These are phyloP conservation scores for Dolichotis patagonum DNA, from an alignment of 2,113 vertebrate species.

Conservation along the genomic window DNA sequence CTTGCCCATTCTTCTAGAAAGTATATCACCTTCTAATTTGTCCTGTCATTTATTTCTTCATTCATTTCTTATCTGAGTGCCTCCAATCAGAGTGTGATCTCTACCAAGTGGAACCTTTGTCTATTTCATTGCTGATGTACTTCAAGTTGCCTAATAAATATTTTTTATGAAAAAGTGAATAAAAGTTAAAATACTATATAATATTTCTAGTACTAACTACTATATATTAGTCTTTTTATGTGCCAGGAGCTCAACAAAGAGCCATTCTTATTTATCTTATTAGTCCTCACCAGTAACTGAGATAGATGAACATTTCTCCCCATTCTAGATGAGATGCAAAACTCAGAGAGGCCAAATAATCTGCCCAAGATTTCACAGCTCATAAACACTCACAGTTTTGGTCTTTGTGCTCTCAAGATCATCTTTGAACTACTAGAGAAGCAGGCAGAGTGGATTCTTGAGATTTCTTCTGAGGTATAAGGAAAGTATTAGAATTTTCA, in stretches of 20 bases:
- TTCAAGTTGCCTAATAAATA: neutral
- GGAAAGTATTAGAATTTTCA: neutral
- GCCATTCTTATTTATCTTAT: neutral
- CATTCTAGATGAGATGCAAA: conserved; percentile 14
- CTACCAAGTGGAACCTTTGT: neutral
- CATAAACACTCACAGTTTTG: neutral
- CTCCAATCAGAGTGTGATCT: neutral
- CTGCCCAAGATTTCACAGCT: neutral
- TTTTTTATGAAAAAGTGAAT: neutral
- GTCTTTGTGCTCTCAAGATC: neutral
- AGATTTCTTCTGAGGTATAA: neutral
- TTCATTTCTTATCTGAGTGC: neutral
- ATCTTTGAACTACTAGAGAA: neutral
- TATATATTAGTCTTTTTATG: neutral
- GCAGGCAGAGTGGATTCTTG: neutral
- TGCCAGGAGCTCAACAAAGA: neutral
- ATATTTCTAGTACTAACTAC: neutral
- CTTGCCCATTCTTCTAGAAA: neutral
- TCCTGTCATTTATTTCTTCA: neutral
- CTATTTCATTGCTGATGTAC: neutral
- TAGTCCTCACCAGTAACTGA: neutral
- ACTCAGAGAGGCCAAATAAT: neutral
- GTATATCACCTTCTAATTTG: neutral
- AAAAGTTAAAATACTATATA: neutral
- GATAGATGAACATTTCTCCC: neutral